Percentiles rank a stretch among this genome's conserved stretches.
phyloP scores from a whole-genome alignment of 2,888 invertebrate genomes.

The Drosophila algonquin region DNA sequence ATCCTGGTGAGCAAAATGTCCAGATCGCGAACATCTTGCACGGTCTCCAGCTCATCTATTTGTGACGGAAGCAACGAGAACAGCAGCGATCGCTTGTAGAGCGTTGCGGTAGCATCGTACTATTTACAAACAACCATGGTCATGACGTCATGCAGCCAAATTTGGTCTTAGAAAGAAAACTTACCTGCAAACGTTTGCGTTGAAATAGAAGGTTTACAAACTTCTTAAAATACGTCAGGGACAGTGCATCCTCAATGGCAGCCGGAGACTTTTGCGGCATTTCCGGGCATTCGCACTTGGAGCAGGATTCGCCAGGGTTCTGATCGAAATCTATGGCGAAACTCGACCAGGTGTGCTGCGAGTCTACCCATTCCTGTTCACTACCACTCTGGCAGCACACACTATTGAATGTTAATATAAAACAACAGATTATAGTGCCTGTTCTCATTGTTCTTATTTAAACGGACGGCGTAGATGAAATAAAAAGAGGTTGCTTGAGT shows the following conservation, averaged over 20 bases:
- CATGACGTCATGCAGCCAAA: conserved; percentile 53
- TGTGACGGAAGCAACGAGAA: conserved; percentile 67
- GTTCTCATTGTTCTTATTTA: conserved; percentile 46
- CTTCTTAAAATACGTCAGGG: conserved; percentile 76
- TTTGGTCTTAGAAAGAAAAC: conserved; percentile 16
- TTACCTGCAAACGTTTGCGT: conserved; percentile 65
- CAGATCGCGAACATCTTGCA: conserved; percentile 77
- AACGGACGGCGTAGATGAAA: neutral
- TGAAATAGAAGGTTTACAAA: conserved; percentile 70
- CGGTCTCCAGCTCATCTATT: conserved; percentile 64
- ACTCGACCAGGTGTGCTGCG: conserved; percentile 50
- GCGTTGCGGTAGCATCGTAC: conserved; percentile 51
- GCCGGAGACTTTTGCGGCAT: conserved; percentile 33
- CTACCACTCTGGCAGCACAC: conserved; percentile 51
- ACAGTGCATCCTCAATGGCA: conserved; percentile 58
- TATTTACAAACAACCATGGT: conserved; percentile 39
- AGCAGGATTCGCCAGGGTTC: conserved; percentile 31
- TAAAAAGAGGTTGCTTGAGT: neutral
- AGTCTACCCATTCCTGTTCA: conserved; percentile 52
- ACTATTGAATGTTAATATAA: conserved; percentile 52
- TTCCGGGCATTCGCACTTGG: conserved; percentile 25
- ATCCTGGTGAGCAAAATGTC: conserved; percentile 73
- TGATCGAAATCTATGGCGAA: conserved; percentile 4
- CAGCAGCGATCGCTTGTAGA: conserved; percentile 63
- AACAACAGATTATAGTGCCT: conserved; percentile 44